Base-by-base conservation (phyloP, 1,140 invertebrate genomes). In the Mercenaria mercenaria region DNA sequence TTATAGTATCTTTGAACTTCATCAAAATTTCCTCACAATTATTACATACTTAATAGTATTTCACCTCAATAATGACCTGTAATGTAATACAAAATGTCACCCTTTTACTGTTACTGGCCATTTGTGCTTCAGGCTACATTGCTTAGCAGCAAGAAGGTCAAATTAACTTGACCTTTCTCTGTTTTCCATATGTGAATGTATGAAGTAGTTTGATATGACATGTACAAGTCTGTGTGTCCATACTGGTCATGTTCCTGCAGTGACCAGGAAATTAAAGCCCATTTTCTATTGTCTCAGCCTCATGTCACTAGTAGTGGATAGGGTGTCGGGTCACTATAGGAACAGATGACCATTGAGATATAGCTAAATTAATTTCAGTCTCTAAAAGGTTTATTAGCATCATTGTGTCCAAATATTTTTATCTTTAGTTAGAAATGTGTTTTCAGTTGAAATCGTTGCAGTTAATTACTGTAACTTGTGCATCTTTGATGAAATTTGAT, bases 191-290 rank as follows among this genome's bases (percentile, higher is more conserved):
- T 29, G n/a, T 64, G 59, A 56, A 29, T 64, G 59, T 64, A 64
- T 39, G 4, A 39, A 72, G 34, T 39, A 41, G 67, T 39, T 72
- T 72, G 18, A n/a, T 39, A 41, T 41, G 67, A 39, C 67, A 72
- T 34, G 34, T 39, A 72, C 67, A 72, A 6, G 67, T 37, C 34
- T 18, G 37, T 72, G 32, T 72, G 67, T 72, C 67, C 10, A 10
- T 23, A 20, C 67, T 72, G 0, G 0, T 39, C 67, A 72, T 72
- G 37, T 15, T 72, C 34, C 67, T 39, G 67, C 18, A 72, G 13
- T 72, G 67, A 72, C 67, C 67, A 72, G 67, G 67, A 72, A 72
- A 72, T 72, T 72, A 41, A 20, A 39, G 34, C 32, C 67, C 15
- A 15, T 72, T 72, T 3, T 18, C 37, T 41, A 39, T 72, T 72